These are phyloP conservation scores for Nowickia ferox DNA, from an alignment of 2,888 invertebrate genomes.

Conservation along the genomic window DNA sequence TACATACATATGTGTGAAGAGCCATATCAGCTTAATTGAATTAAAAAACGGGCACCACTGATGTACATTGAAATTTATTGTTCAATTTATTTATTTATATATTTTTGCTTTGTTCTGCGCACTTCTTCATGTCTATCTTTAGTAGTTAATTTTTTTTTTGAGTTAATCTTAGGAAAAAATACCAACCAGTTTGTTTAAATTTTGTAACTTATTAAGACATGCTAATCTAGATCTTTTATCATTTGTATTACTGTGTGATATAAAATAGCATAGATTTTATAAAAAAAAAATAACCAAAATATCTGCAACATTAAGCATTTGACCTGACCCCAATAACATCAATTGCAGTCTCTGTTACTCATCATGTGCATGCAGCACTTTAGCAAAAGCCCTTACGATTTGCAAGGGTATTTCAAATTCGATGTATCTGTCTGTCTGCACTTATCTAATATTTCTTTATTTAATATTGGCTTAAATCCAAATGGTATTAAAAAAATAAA, in stretches of 20 bases:
- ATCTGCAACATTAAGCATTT: slow-evolving; percentile 45
- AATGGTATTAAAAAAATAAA: slow-evolving; percentile 15
- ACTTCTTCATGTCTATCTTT: too few relatives aligned
- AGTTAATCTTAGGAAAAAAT: too few relatives aligned
- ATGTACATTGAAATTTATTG: too few relatives aligned
- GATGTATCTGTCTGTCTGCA: slow-evolving; percentile 38
- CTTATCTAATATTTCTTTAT: slow-evolving; percentile 55
- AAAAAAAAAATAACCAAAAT: background rate
- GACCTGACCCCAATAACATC: slow-evolving; percentile 52
- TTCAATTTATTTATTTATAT: background rate
- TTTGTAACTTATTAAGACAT: too few relatives aligned
- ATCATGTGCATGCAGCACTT: slow-evolving; percentile 18
- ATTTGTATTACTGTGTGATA: background rate
- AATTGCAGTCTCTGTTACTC: slow-evolving; percentile 35
- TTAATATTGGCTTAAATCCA: slow-evolving; percentile 64
- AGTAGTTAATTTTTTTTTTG: too few relatives aligned
- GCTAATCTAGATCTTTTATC: too few relatives aligned
- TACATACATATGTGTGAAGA: too few relatives aligned
- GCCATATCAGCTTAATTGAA: too few relatives aligned
- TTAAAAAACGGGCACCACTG: too few relatives aligned
- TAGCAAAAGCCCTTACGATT: slow-evolving; percentile 1
- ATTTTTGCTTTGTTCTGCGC: background rate
- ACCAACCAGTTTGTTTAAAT: too few relatives aligned
- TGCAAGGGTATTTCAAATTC: slow-evolving; percentile 40
- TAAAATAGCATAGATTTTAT: too few relatives aligned